Evolutionary conservation across 2,888 invertebrate species (phyloP).

Genomic region (Monopis laevigella): DNA sequence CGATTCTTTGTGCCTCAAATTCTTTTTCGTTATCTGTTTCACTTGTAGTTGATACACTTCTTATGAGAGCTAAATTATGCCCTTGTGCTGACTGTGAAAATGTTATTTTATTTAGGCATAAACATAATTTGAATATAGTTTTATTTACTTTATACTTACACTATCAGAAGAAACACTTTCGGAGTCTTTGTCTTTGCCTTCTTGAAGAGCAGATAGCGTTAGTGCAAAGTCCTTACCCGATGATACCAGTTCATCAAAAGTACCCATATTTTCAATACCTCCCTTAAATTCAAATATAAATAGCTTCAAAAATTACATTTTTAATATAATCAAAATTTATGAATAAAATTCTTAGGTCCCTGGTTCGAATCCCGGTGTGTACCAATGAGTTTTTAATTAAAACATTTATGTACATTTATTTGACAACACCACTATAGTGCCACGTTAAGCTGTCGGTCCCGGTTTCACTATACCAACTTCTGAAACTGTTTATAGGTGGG

Average conservation of each 20-base stretch:
- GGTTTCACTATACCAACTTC: too few relatives aligned
- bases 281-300: constrained; percentile 41
- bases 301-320: not conserved
- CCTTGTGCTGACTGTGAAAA: constrained; percentile 2
- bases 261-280: constrained; percentile 66
- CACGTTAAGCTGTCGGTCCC: too few relatives aligned
- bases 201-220: constrained; percentile 50
- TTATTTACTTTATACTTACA: constrained; percentile 28
- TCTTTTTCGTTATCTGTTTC: constrained; percentile 35
- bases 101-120: too few relatives aligned
- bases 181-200: constrained; percentile 46
- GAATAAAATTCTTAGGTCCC: too few relatives aligned
- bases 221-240: constrained; percentile 68
- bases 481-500: too few relatives aligned
- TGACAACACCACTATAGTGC: too few relatives aligned
- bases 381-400: too few relatives aligned
- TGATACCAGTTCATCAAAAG: constrained; percentile 62
- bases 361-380: too few relatives aligned
- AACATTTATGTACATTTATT: too few relatives aligned
- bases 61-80: not conserved
- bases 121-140: too few relatives aligned
- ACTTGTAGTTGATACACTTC: constrained; percentile 24
- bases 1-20: constrained; percentile 46
- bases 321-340: too few relatives aligned
- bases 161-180: constrained; percentile 33